Conservation (phyloP, 2,888 invertebrate species). For the Drosophila prolongata region DNA sequence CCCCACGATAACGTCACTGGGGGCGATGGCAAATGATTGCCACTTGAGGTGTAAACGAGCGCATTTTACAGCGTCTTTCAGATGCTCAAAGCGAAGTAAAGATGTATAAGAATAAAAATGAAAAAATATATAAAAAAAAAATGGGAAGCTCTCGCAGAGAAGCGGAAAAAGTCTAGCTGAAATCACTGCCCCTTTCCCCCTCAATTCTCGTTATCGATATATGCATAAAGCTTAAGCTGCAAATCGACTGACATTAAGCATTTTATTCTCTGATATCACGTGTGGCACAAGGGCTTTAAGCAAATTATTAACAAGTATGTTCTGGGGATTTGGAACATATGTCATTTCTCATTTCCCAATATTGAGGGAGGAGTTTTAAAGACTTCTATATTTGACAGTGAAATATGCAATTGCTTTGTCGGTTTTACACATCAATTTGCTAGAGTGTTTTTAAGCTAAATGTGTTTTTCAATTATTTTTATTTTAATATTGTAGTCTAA, state of each 20-base stretch:
- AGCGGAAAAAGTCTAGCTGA: slow-evolving; percentile 19
- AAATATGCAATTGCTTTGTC: too few relatives aligned
- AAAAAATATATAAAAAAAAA: slow-evolving; percentile 40
- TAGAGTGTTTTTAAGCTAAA: too few relatives aligned
- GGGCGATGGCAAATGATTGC: slow-evolving; percentile 64
- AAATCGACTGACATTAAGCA: slow-evolving; percentile 37
- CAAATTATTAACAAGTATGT: slow-evolving; percentile 2
- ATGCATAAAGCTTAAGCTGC: slow-evolving; percentile 31
- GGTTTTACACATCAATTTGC: too few relatives aligned
- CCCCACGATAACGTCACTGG: slow-evolving; percentile 50
- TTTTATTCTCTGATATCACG: slow-evolving; percentile 11
- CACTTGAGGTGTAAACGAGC: slow-evolving; percentile 77
- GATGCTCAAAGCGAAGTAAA: slow-evolving; percentile 40
- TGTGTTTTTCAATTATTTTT: too few relatives aligned
- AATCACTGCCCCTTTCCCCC: slow-evolving; percentile 19
- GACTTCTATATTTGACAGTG: too few relatives aligned
- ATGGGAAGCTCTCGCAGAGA: slow-evolving; percentile 1
- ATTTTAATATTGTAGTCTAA: too few relatives aligned
- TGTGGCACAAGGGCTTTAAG: not conserved
- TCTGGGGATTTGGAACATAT: not conserved
- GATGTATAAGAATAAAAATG: slow-evolving; percentile 1
- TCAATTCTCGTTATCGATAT: slow-evolving; percentile 20
- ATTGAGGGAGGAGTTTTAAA: too few relatives aligned
- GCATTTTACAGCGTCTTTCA: slow-evolving; percentile 69
- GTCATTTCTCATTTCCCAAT: too few relatives aligned